A percentile compares a stretch with the other conserved stretches of the same genome.
These are phyloP conservation scores for Phoeniculus purpureus DNA, from an alignment of 2,797 vertebrate genomes.

Conservation along the genomic window DNA sequence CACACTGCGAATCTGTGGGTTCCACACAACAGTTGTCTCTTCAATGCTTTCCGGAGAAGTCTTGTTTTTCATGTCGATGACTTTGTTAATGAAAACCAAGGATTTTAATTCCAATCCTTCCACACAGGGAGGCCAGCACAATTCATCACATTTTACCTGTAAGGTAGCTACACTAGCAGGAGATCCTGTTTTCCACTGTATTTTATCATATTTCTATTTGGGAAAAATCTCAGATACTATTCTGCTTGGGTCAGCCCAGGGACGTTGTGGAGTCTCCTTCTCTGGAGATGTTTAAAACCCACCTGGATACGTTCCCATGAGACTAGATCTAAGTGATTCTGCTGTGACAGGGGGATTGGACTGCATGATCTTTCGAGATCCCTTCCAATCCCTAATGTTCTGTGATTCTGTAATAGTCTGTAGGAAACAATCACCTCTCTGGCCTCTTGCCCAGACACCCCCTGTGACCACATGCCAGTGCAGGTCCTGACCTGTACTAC, in stretches of 20 bases:
- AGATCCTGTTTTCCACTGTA: not conserved
- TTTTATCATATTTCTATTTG: not conserved
- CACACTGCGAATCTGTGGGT: not conserved
- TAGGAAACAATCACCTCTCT: not conserved
- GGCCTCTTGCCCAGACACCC: not conserved
- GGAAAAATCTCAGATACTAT: not conserved
- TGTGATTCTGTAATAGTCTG: not conserved
- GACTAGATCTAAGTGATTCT: too few relatives aligned
- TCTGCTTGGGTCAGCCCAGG: not conserved
- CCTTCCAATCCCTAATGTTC: too few relatives aligned
- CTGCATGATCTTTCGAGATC: too few relatives aligned
- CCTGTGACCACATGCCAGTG: fast-evolving
- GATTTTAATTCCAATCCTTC: not conserved
- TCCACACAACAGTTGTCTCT: not conserved
- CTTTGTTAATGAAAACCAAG: not conserved
- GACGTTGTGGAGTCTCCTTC: too few relatives aligned
- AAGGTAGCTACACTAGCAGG: not conserved
- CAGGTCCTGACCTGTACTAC: not conserved
- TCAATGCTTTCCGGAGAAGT: not conserved
- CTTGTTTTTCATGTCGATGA: not conserved
- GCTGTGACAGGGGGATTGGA: too few relatives aligned
- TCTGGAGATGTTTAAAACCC: too few relatives aligned
- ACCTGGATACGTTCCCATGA: too few relatives aligned
- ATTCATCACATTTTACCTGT: not conserved
- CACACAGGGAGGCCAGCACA: not conserved